Percentiles rank a stretch among this genome's conserved stretches.
These are phyloP conservation scores for Philaethria dido DNA, from an alignment of 2,888 invertebrate genomes.

Conservation along the genomic window DNA sequence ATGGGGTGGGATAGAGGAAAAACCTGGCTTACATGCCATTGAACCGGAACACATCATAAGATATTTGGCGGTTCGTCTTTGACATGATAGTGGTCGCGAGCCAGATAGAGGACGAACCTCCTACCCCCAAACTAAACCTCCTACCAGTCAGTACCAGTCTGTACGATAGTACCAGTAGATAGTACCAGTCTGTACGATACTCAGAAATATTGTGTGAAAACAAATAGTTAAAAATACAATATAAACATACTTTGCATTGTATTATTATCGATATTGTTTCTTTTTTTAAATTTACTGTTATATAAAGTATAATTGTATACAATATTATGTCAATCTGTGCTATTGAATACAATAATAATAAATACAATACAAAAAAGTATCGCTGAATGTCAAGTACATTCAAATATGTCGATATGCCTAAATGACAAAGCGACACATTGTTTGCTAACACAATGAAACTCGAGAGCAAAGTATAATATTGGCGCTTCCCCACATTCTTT, in stretches of 20 bases:
- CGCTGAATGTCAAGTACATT: neutral
- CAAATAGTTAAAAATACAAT: neutral
- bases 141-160: no score
- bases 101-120: no score
- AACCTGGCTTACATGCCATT: no score
- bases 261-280: neutral
- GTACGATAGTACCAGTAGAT: no score
- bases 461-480: conserved; percentile 22
- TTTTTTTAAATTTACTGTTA: neutral
- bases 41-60: no score
- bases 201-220: neutral
- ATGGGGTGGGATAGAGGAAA: no score
- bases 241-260: neutral
- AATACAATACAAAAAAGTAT: conserved; percentile 9
- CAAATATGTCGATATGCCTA: conserved; percentile 22
- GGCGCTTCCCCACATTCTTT: conserved; percentile 14
- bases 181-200: no score
- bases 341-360: conserved; percentile 11
- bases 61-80: no score
- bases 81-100: no score
- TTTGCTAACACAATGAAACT: conserved; percentile 24
- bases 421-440: conserved; percentile 26
- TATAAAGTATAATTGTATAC: conserved; percentile 5
- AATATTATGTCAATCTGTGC: neutral
- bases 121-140: no score